Evolutionary conservation across 1,140 invertebrate species (phyloP).

Genomic region (Euschistus heros): DNA sequence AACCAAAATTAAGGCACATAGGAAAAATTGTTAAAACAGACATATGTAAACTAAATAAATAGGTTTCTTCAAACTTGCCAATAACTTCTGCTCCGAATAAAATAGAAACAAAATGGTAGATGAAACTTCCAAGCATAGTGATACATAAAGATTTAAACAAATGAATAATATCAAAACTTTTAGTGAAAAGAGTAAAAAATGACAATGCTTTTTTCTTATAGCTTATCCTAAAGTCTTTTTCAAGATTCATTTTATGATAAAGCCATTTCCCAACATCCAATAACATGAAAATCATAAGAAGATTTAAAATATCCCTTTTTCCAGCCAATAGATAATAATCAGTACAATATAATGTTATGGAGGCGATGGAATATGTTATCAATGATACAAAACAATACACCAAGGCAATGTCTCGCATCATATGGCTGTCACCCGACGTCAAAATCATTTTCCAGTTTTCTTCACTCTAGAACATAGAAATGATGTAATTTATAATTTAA

Average conservation of each 20-base stretch:
- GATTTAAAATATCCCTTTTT: neutral
- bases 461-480: too few relatives aligned
- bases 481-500: too few relatives aligned
- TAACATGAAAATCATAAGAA: neutral
- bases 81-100: constrained; percentile 64
- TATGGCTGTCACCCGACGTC: neutral
- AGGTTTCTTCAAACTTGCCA: constrained; percentile 53
- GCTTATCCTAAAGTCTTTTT: neutral
- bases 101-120: constrained; percentile 51
- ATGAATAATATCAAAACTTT: neutral
- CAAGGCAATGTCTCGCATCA: neutral
- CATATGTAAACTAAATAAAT: constrained; percentile 55
- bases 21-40: constrained; percentile 55
- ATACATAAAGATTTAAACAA: constrained; percentile 16
- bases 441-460: neutral
- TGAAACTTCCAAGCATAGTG: constrained; percentile 5
- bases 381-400: neutral
- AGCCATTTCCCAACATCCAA: constrained; percentile 14
- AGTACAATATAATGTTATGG: neutral
- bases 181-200: neutral
- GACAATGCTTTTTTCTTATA: neutral
- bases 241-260: neutral
- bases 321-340: neutral
- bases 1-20: constrained; percentile 46
- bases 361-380: neutral